phyloP scores from a whole-genome alignment of 2,113 vertebrate species.

The Ophiodon elongatus region DNA sequence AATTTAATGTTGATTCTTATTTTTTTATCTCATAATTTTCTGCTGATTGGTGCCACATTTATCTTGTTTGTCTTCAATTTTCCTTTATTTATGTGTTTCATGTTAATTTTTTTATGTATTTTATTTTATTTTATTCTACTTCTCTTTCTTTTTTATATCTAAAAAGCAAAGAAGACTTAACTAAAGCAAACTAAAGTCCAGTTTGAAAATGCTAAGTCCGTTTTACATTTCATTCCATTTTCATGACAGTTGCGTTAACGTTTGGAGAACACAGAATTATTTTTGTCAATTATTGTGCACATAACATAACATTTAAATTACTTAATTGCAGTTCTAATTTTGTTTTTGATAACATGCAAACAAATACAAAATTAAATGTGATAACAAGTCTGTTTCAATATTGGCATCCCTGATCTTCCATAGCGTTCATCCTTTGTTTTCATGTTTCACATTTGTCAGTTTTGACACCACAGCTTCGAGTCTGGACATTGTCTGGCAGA shows the following conservation, averaged over 20 bases:
- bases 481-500: neutral
- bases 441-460: neutral
- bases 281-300: neutral
- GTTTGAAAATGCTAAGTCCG: neutral
- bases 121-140: neutral
- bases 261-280: neutral
- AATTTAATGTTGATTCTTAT: neutral
- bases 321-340: neutral
- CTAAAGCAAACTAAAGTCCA: neutral
- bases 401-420: neutral
- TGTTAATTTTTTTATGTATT: neutral
- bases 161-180: neutral
- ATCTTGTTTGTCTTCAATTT: neutral
- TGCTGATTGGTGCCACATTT: neutral
- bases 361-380: neutral
- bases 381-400: neutral
- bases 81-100: neutral
- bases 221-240: neutral
- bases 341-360: neutral
- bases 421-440: neutral
- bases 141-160: neutral
- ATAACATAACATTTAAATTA: neutral
- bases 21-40: neutral
- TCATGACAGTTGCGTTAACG: neutral
- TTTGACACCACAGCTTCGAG: neutral